phyloP scores from a whole-genome alignment of 2,888 invertebrate genomes.

The Clivina fossor region DNA sequence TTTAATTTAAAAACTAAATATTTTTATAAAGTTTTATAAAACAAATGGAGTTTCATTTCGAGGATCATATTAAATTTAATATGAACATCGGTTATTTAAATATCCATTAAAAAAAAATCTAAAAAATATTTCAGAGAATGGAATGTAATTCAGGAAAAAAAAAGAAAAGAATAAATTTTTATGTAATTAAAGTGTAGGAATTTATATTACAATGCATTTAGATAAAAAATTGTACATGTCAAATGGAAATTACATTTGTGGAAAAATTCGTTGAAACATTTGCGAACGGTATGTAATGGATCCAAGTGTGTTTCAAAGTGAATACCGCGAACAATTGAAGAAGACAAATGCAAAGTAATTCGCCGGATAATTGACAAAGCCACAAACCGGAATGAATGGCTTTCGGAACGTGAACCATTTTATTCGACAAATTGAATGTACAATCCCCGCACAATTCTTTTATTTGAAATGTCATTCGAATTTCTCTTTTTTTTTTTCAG shows the following conservation, averaged over 20 bases:
- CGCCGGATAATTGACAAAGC: constrained; percentile 31
- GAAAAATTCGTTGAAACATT: constrained; percentile 19
- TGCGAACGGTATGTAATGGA: constrained; percentile 22
- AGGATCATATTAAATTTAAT: no score
- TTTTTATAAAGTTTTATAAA: no score
- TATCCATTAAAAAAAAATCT: no score
- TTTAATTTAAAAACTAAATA: no score
- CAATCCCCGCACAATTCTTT: constrained; percentile 28
- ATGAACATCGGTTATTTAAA: no score
- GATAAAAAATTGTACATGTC: constrained; percentile 6
- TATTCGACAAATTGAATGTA: constrained; percentile 31
- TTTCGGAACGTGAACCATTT: constrained; percentile 28
- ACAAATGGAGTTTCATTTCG: no score
- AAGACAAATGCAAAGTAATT: constrained; percentile 34
- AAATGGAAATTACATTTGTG: constrained; percentile 14
- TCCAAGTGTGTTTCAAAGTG: constrained; percentile 11
- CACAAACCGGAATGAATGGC: constrained; percentile 30
- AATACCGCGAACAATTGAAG: constrained; percentile 27
- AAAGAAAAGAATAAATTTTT: no score
- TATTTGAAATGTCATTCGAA: constrained; percentile 19
- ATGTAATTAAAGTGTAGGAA: no score
- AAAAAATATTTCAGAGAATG: no score
- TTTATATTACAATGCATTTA: constrained; percentile 10
- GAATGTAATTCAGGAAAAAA: no score
- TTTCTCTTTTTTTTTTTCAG: constrained; percentile 17